phyloP scores from a whole-genome alignment of 1,140 invertebrate species.

The Camponotus pennsylvanicus region DNA sequence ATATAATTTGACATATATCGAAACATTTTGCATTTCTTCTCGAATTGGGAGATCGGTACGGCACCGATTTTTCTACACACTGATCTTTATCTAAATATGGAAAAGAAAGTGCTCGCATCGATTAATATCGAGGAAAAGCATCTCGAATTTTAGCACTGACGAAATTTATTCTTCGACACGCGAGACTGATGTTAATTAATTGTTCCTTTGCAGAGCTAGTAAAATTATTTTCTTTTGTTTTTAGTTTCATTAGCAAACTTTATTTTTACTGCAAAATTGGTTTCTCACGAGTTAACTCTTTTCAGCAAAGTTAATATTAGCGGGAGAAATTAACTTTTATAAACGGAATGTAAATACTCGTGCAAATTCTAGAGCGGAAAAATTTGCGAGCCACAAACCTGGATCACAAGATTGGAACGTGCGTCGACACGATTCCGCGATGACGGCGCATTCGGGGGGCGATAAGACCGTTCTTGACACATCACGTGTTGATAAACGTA shows the following conservation, averaged over 20 bases:
- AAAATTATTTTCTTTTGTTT: background rate
- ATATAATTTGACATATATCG: no score
- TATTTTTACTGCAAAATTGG: background rate
- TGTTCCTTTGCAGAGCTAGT: background rate
- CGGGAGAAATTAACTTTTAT: background rate
- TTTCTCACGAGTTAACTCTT: background rate
- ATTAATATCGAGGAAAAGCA: background rate
- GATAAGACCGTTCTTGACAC: conserved; percentile 64
- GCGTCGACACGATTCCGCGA: conserved; percentile 7
- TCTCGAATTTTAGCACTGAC: background rate
- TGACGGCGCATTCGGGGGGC: conserved; percentile 7
- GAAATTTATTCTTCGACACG: background rate
- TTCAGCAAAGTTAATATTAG: background rate
- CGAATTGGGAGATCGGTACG: background rate
- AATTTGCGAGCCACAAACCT: background rate
- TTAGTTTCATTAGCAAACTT: background rate
- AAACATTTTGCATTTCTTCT: background rate
- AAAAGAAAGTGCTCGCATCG: background rate
- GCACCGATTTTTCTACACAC: background rate
- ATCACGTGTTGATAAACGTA: conserved; percentile 66
- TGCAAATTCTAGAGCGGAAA: no score
- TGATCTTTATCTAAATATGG: background rate
- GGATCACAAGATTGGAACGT: conserved; percentile 24
- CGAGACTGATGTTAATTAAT: background rate
- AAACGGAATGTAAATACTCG: no score